These are phyloP conservation scores for Bombus sylvicola DNA, from an alignment of 1,140 invertebrate species.

Conservation along the genomic window DNA sequence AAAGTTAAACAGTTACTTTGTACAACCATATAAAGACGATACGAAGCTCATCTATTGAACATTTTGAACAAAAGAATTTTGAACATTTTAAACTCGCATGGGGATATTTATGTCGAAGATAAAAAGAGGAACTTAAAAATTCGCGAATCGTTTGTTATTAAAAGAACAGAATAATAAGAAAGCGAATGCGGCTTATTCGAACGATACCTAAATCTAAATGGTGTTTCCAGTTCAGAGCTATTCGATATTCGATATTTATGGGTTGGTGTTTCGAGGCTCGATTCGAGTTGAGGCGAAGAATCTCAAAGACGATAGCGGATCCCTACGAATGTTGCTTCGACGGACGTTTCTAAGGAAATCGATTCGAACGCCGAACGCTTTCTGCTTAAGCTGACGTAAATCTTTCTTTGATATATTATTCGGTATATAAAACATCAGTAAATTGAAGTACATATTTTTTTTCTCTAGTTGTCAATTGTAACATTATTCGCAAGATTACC, in stretches of 20 bases:
- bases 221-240: conserved; percentile 29
- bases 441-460: background rate
- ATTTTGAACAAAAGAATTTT: background rate
- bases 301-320: conserved; percentile 14
- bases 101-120: background rate
- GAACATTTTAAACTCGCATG: background rate
- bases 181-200: conserved; percentile 8
- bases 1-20: too few relatives aligned
- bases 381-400: background rate
- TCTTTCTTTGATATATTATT: background rate
- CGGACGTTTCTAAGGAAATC: conserved; percentile 30
- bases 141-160: background rate
- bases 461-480: background rate
- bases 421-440: background rate
- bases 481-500: background rate
- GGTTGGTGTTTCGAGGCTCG: conserved; percentile 18
- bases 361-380: conserved; percentile 31
- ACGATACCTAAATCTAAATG: conserved; percentile 9
- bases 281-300: background rate
- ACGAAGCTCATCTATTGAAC: background rate
- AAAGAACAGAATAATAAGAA: background rate
- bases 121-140: too few relatives aligned
- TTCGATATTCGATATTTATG: conserved; percentile 52
- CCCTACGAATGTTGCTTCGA: conserved; percentile 9
- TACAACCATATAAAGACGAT: too few relatives aligned